phyloP scores from a whole-genome alignment of 2,888 invertebrate species.

The Drosophila mercatorum region DNA sequence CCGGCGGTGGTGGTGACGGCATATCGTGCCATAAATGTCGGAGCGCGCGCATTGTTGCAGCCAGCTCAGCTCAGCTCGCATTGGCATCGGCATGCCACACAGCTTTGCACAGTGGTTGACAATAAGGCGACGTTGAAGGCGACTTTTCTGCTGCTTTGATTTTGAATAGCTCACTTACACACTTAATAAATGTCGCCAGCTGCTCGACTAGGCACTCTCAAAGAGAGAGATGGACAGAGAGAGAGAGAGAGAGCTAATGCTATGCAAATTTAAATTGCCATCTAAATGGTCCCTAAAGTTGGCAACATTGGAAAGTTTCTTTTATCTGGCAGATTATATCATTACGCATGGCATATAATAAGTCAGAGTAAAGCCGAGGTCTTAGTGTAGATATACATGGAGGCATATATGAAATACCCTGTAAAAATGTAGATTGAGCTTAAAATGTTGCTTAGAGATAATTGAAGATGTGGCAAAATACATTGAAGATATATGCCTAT shows the following conservation, averaged over 20 bases:
- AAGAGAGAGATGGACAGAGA: background rate
- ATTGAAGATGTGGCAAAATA: background rate
- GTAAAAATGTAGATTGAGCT: background rate
- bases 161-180: conserved; percentile 71
- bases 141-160: conserved; percentile 73
- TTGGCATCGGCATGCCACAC: conserved; percentile 26
- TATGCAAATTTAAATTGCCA: conserved; percentile 69
- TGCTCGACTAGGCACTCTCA: conserved; percentile 4
- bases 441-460: background rate
- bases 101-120: conserved; percentile 38
- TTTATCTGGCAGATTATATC: conserved; percentile 63
- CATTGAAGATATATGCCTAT: background rate
- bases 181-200: conserved; percentile 67
- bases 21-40: conserved; percentile 70
- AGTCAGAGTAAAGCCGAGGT: conserved; percentile 34
- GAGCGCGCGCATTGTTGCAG: conserved; percentile 71
- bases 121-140: conserved; percentile 43
- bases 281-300: conserved; percentile 18
- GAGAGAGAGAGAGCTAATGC: conserved; percentile 42
- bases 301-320: conserved; percentile 37
- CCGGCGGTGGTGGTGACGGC: conserved; percentile 60
- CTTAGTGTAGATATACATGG: background rate
- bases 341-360: conserved; percentile 55
- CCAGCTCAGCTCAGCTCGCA: background rate
- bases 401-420: conserved; percentile 11